Percentiles rank a stretch among this genome's conserved stretches.
Evolutionary conservation across 2,888 invertebrate species (phyloP).

Genomic region (Phalangium opilio): DNA sequence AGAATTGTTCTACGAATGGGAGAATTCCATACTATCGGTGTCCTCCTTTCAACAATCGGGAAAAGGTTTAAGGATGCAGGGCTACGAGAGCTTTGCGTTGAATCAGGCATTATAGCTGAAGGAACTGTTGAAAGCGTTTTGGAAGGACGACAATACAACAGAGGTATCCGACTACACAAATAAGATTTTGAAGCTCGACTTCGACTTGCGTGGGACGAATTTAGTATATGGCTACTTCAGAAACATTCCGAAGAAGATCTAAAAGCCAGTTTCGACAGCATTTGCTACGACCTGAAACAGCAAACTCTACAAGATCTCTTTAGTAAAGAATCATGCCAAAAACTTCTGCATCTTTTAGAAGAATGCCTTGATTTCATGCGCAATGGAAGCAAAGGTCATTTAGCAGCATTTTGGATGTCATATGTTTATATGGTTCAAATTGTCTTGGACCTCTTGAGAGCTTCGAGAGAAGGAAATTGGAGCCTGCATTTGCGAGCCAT

Average conservation of each 20-base stretch:
- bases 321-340: neutral
- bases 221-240: neutral
- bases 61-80: conserved; percentile 21
- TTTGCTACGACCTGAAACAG: neutral
- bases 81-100: conserved; percentile 15
- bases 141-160: conserved; percentile 5
- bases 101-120: conserved; percentile 19
- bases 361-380: neutral
- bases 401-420: neutral
- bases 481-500: too few relatives aligned
- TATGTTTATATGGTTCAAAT: neutral
- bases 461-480: neutral
- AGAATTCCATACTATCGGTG: conserved; percentile 19
- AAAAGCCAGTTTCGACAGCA: neutral
- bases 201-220: conserved; percentile 1
- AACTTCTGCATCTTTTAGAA: neutral
- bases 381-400: neutral
- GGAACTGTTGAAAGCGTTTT: conserved; percentile 16
- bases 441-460: neutral
- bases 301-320: neutral
- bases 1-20: conserved; percentile 16
- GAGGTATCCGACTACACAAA: conserved; percentile 12
- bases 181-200: conserved; percentile 16
- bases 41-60: conserved; percentile 16
- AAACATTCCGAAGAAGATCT: neutral